A percentile compares a stretch with the other conserved stretches of the same genome.
Evolutionary conservation across 2,888 invertebrate species (phyloP).

Genomic region (Brenthis ino): DNA sequence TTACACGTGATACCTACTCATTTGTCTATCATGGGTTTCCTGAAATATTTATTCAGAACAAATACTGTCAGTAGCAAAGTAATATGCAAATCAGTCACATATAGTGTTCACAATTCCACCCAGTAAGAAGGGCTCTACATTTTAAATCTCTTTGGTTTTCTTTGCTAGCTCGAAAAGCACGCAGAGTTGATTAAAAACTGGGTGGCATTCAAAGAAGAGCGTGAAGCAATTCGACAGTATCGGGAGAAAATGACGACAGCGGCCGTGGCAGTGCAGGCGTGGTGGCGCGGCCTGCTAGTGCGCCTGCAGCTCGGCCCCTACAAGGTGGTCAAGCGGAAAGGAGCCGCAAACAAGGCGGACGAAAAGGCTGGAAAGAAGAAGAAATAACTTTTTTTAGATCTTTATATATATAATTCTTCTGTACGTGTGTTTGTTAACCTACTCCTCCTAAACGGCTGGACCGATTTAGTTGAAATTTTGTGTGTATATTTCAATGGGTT

Average conservation of each 20-base stretch:
- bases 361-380: conserved; percentile 33
- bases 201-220: conserved; percentile 57
- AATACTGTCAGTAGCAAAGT: no score
- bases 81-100: no score
- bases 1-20: no score
- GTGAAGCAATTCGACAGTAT: conserved; percentile 55
- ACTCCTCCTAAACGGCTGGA: no score
- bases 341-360: conserved; percentile 10
- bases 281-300: conserved; percentile 73
- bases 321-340: conserved; percentile 46
- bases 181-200: conserved; percentile 52
- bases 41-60: no score
- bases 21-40: no score
- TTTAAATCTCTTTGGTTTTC: neutral
- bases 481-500: no score
- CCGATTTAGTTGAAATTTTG: no score
- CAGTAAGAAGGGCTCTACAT: neutral
- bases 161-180: conserved; percentile 51
- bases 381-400: conserved; percentile 34
- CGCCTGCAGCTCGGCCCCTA: conserved; percentile 63
- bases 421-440: no score
- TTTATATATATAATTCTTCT: neutral
- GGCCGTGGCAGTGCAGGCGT: conserved; percentile 62
- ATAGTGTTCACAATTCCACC: no score
- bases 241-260: conserved; percentile 57